Base-by-base conservation (phyloP, 37 sponge, comb jelly and placozoan genomes). In the Aphrocallistes beatrix region DNA sequence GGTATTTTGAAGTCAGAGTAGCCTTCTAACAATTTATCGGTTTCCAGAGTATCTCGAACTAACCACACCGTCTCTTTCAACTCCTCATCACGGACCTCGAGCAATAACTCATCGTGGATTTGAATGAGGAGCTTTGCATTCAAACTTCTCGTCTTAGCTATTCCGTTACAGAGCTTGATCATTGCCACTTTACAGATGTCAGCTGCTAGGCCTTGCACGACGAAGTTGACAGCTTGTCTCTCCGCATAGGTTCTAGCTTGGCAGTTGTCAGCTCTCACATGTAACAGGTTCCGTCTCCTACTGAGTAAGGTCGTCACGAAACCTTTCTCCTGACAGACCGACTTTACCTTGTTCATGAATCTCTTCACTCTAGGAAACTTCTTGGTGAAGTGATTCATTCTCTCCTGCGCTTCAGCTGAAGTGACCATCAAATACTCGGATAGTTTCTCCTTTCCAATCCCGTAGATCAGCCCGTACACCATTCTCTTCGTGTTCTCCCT, bases 201-300 rank as follows among this genome's bases (percentile, higher is more conserved):
- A 36, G 94, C 94, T 39, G 94, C 90, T 81, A 60, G 75, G 87
- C 94, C 94, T 90, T 94, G 94, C 28, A 94, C 85, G 13, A 87
- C 86, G 39, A 94, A 94, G 85, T 94, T 94, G 38, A 91, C 85
- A 30, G 94, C 92, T 45, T 94, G 94, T 81, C 94, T 51, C 82
- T 94, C 92, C 23, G 86, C 38, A 36, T 90, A 87, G 13, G 87
- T 38, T 34, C 86, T 82, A 0, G 50, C 36, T 39, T 45, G 47
- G 38, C 37, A 84, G 85, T 89, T 89, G 8, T 51, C 37, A 6
- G 92, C 89, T 36, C 37, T 42, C 40, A 91, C 87, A 38, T 83
- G 23, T 0, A 89, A 87, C 25, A 94, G 88, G 86, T 51, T 87
- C 28, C 94, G 51, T 83, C 82, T 90, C 51, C 94, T 42, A 0